These are phyloP conservation scores for Coryphaenoides rupestris DNA, from an alignment of 2,113 vertebrate genomes.

Conservation along the genomic window DNA sequence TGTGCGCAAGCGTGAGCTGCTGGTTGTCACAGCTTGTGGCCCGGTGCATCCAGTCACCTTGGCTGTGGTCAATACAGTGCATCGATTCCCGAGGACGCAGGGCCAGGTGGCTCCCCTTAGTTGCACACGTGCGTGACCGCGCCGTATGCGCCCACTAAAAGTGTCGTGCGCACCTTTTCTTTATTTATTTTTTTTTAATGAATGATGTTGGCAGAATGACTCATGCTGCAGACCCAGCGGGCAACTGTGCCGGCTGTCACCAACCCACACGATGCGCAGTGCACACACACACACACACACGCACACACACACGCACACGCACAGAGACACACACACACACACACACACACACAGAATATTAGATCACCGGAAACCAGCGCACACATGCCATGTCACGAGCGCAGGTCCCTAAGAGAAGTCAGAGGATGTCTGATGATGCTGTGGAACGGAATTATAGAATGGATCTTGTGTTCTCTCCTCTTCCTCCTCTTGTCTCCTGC, in stretches of 20 bases:
- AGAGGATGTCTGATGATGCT: neutral
- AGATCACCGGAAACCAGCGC: too few relatives aligned
- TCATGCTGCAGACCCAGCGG: constrained; percentile 62
- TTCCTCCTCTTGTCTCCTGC: neutral
- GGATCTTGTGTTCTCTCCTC: constrained; percentile 5
- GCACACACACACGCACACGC: constrained; percentile 2
- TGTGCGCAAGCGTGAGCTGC: neutral
- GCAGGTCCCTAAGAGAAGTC: too few relatives aligned
- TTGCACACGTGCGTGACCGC: constrained; percentile 10
- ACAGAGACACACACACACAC: neutral
- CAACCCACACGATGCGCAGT: neutral
- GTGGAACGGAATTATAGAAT: neutral
- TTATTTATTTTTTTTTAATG: constrained; percentile 10
- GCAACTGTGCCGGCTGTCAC: constrained; percentile 32
- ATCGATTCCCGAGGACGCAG: constrained; percentile 18
- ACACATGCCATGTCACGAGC: too few relatives aligned
- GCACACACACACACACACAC: neutral
- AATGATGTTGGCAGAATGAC: constrained; percentile 56
- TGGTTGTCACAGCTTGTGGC: neutral
- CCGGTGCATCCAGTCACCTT: neutral
- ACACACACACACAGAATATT: too few relatives aligned
- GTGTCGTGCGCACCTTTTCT: neutral
- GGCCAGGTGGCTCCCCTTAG: neutral
- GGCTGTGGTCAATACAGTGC: constrained; percentile 9
- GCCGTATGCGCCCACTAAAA: neutral